A percentile compares a stretch with the other conserved stretches of the same genome.
Evolutionary conservation across 2,888 invertebrate species (phyloP).

Genomic region (Morpho helenor): DNA sequence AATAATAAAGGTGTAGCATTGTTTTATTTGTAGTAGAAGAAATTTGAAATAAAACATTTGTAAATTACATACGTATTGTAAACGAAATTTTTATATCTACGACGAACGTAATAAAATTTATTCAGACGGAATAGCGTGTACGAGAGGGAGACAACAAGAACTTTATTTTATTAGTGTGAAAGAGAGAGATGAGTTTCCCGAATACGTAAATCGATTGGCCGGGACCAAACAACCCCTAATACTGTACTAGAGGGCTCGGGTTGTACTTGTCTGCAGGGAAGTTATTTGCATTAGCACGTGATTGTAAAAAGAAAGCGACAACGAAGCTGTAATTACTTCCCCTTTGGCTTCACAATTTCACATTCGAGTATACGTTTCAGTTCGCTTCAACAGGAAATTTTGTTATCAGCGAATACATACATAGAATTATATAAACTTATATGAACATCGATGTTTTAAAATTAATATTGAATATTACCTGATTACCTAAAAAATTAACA

Average conservation of each 20-base stretch:
- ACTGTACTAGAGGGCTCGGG: constrained; percentile 44
- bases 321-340: constrained; percentile 6
- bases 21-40: too few relatives aligned
- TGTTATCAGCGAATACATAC: not conserved
- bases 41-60: too few relatives aligned
- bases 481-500: too few relatives aligned
- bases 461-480: too few relatives aligned
- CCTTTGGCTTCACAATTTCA: constrained; percentile 9
- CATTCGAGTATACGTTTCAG: not conserved
- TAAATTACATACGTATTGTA: too few relatives aligned
- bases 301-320: constrained; percentile 19
- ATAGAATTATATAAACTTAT: not conserved
- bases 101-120: constrained; percentile 47
- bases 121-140: constrained; percentile 49
- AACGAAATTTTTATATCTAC: not conserved
- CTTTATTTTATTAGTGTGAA: constrained; percentile 36
- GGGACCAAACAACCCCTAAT: constrained; percentile 60
- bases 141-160: constrained; percentile 39
- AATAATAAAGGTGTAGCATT: too few relatives aligned
- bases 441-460: too few relatives aligned
- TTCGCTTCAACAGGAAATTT: constrained; percentile 4
- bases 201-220: constrained; percentile 68
- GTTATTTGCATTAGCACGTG: constrained; percentile 31
- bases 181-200: constrained; percentile 52
- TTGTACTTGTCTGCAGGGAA: constrained; percentile 32